A percentile compares a stretch with the other conserved stretches of the same genome.
These are phyloP conservation scores for Odontomachus brunneus DNA, from an alignment of 1,140 invertebrate genomes.

Conservation along the genomic window DNA sequence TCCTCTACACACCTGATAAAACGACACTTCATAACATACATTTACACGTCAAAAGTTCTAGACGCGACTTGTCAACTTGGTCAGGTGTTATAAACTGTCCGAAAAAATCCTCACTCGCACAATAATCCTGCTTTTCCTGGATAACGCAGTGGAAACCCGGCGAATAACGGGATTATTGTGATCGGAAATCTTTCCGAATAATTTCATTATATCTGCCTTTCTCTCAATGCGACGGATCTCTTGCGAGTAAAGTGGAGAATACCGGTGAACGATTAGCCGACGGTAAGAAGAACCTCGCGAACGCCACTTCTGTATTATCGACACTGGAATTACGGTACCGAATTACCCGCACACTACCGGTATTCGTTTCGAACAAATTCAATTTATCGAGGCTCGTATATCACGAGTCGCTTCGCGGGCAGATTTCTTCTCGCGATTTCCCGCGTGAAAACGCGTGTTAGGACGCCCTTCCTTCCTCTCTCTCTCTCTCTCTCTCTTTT, in stretches of 20 bases:
- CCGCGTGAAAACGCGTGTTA: background rate
- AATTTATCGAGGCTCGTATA: background rate
- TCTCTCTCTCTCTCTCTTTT: conserved; percentile 2
- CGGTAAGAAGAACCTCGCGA: conserved; percentile 11
- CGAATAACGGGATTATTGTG: too few relatives aligned
- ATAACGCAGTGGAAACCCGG: too few relatives aligned
- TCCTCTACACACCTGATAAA: too few relatives aligned
- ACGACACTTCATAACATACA: too few relatives aligned
- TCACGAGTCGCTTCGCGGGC: background rate
- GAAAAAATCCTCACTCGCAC: too few relatives aligned
- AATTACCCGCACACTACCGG: background rate
- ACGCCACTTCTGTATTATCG: conserved; percentile 13
- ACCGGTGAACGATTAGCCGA: conserved; percentile 23
- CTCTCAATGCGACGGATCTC: background rate
- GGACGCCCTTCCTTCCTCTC: too few relatives aligned
- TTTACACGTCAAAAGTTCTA: too few relatives aligned
- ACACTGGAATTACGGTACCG: background rate
- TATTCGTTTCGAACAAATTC: background rate
- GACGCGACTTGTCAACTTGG: too few relatives aligned
- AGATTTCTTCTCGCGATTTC: conserved; percentile 19
- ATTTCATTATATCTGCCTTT: too few relatives aligned
- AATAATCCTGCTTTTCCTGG: too few relatives aligned
- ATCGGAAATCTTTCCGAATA: too few relatives aligned
- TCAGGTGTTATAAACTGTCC: too few relatives aligned
- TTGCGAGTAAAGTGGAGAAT: conserved; percentile 32